Conservation (phyloP, 2,888 invertebrate genomes). For the Conistra vaccinii region DNA sequence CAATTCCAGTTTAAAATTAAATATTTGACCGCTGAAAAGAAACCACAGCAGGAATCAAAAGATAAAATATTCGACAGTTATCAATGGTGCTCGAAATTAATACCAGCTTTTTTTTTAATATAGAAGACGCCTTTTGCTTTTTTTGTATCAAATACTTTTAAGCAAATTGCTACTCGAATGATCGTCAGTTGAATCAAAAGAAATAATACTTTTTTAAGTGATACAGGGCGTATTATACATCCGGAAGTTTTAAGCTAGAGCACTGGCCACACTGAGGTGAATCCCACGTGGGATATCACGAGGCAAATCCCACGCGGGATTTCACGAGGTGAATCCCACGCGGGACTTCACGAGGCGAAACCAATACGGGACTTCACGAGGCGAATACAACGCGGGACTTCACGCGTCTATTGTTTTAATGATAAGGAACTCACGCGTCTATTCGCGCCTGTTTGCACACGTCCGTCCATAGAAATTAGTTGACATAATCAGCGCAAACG, state of each 20-base stretch:
- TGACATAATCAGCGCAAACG: background rate
- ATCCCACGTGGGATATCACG: background rate
- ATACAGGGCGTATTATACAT: background rate
- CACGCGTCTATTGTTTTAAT: background rate
- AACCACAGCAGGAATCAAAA: background rate
- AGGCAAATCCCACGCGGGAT: background rate
- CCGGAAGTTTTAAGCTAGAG: background rate
- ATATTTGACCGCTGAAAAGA: slow-evolving; percentile 3
- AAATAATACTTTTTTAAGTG: background rate
- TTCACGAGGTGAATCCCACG: background rate
- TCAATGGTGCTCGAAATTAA: background rate
- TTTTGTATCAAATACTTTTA: background rate
- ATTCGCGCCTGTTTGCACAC: background rate
- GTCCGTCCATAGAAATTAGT: background rate
- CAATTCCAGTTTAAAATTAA: background rate
- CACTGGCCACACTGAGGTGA: background rate
- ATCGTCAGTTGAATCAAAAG: background rate
- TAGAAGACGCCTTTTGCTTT: background rate
- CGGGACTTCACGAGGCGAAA: background rate
- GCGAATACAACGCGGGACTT: background rate
- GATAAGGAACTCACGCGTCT: too few relatives aligned
- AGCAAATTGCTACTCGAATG: background rate
- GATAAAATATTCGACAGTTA: background rate
- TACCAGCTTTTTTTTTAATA: background rate
- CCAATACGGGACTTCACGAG: too few relatives aligned